These are phyloP conservation scores for Sylvicola cinctus DNA, from an alignment of 2,888 invertebrate species.

Conservation along the genomic window DNA sequence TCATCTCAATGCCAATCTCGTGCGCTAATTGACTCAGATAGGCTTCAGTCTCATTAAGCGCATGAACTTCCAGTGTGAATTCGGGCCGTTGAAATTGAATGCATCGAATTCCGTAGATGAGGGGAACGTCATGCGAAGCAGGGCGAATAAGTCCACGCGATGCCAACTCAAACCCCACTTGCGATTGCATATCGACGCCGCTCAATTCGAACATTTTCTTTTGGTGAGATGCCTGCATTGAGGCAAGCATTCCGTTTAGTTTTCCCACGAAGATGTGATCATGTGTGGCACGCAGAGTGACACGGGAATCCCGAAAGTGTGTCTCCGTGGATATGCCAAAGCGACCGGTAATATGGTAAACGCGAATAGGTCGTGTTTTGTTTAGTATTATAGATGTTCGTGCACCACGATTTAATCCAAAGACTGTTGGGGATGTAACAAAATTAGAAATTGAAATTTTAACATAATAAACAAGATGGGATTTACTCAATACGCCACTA, in stretches of 20 bases:
- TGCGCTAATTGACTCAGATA: constrained; percentile 61
- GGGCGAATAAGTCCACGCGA: constrained; percentile 59
- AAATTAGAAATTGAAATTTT: constrained; percentile 2
- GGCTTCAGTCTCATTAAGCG: constrained; percentile 63
- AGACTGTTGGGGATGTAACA: constrained; percentile 28
- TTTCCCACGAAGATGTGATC: constrained; percentile 44
- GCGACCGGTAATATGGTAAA: constrained; percentile 51
- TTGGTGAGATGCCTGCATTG: constrained; percentile 73
- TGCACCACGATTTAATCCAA: constrained; percentile 51
- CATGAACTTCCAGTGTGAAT: constrained; percentile 73
- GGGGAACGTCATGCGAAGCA: constrained; percentile 39
- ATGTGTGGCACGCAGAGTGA: constrained; percentile 47
- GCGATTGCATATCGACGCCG: constrained; percentile 67
- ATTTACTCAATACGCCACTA: constrained; percentile 50
- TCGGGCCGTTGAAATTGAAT: constrained; percentile 61
- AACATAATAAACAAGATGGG: not conserved
- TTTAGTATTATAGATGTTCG: constrained; percentile 32
- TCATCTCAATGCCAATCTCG: constrained; percentile 61
- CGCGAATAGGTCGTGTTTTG: constrained; percentile 38
- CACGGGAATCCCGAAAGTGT: constrained; percentile 46
- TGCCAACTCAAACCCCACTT: constrained; percentile 79
- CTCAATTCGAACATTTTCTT: constrained; percentile 59
- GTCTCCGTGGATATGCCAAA: constrained; percentile 59
- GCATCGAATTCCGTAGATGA: constrained; percentile 73
- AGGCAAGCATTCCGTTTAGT: constrained; percentile 52